These are phyloP conservation scores for Brachyistius frenatus DNA, from an alignment of 2,113 vertebrate species.

Conservation along the genomic window DNA sequence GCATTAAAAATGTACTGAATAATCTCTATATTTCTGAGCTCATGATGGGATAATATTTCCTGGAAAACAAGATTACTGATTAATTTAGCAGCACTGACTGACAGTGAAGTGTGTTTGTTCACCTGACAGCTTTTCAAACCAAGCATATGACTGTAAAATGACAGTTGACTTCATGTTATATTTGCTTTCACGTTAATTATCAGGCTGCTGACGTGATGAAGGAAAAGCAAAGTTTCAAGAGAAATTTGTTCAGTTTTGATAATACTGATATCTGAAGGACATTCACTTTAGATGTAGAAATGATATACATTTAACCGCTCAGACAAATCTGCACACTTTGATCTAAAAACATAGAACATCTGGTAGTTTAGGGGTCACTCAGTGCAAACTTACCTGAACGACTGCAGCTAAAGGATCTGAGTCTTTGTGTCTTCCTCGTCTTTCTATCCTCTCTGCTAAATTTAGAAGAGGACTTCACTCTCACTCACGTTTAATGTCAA, in stretches of 20 bases:
- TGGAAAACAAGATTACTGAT: not conserved
- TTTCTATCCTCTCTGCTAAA: not conserved
- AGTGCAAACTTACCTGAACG: conserved; percentile 38
- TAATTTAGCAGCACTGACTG: not conserved
- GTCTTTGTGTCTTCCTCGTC: not conserved
- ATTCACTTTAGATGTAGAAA: not conserved
- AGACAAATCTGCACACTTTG: not conserved
- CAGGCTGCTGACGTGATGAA: not conserved
- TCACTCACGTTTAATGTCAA: not conserved
- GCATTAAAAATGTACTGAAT: too few species aligned
- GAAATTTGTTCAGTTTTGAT: not conserved
- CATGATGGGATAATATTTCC: too few species aligned
- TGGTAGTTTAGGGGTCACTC: not conserved
- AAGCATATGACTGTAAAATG: not conserved
- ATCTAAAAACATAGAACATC: not conserved
- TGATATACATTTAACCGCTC: not conserved
- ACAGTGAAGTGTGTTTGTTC: not conserved
- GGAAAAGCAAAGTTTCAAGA: not conserved
- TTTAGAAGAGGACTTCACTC: conserved; percentile 4
- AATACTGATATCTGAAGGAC: not conserved
- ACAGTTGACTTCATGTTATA: not conserved
- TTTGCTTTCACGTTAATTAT: not conserved
- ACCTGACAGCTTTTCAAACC: not conserved
- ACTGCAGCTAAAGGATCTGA: conserved; percentile 16
- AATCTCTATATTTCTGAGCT: not conserved